Evolutionary conservation across 2,113 vertebrate genomes (phyloP).

Genomic region (Macquaria ambigua): DNA sequence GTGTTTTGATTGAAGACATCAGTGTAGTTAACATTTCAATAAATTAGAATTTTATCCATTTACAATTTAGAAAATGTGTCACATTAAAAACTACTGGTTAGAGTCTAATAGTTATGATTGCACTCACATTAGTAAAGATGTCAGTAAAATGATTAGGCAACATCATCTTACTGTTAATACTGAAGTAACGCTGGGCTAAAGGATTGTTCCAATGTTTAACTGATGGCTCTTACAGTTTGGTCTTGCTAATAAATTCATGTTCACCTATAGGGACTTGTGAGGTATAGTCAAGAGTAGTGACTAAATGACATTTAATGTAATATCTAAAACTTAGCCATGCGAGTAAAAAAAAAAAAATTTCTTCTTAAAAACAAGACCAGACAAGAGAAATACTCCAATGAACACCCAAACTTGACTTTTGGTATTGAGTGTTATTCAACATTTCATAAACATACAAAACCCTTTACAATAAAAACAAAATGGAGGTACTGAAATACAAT

Average conservation of each 20-base stretch:
- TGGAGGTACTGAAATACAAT: background rate
- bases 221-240: too few species aligned
- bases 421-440: conserved; percentile 6
- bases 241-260: background rate
- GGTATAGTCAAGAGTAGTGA: background rate
- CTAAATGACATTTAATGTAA: conserved; percentile 24
- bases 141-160: background rate
- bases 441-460: conserved; percentile 28
- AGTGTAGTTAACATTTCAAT: conserved; percentile 53
- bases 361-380: conserved; percentile 1
- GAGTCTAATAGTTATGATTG: background rate
- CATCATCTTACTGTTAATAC: background rate
- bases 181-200: background rate
- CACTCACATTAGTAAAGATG: background rate
- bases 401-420: conserved; percentile 16
- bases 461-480: conserved; percentile 30
- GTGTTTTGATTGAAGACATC: conserved; percentile 17
- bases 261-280: background rate
- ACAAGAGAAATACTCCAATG: background rate
- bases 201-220: background rate
- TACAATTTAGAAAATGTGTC: conserved; percentile 25
- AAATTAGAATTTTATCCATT: conserved; percentile 65
- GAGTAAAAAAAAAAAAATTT: background rate
- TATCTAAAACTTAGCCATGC: background rate
- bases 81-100: background rate